A percentile compares a stretch with the other conserved stretches of the same genome.
These are phyloP conservation scores for Thamnophis sirtalis DNA, from an alignment of 2,113 vertebrate species.

Conservation along the genomic window DNA sequence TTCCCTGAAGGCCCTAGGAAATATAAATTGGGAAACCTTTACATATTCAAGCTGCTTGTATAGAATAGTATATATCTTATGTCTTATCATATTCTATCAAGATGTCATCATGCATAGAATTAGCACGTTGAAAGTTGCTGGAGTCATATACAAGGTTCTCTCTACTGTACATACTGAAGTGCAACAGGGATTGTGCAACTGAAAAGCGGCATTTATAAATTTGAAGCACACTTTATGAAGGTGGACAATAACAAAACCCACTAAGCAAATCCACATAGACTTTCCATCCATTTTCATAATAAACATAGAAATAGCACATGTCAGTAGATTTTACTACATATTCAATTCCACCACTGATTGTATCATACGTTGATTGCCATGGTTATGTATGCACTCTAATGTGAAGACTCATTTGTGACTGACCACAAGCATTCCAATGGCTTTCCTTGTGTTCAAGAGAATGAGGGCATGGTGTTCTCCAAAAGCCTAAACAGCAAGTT, in stretches of 20 bases:
- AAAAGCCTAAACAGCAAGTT: neutral
- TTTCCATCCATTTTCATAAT: neutral
- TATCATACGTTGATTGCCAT: neutral
- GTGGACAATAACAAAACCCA: neutral
- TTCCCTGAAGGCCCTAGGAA: too few relatives aligned
- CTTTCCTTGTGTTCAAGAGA: neutral
- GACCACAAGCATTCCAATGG: neutral
- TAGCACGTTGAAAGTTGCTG: neutral
- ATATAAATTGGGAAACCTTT: neutral
- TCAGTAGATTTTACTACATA: neutral
- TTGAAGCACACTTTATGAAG: neutral
- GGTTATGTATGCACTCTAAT: neutral
- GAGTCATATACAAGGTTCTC: neutral
- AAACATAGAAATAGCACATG: neutral
- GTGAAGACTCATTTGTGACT: neutral
- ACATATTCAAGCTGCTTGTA: neutral
- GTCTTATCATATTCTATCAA: neutral
- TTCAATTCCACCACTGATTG: neutral
- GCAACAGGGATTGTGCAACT: neutral
- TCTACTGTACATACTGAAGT: neutral
- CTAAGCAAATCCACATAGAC: neutral
- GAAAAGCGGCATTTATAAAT: neutral
- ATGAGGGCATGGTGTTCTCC: neutral
- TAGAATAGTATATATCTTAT: neutral
- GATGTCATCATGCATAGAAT: neutral